phyloP scores from a whole-genome alignment of 1,140 invertebrate species.

The Drosophila asahinai region DNA sequence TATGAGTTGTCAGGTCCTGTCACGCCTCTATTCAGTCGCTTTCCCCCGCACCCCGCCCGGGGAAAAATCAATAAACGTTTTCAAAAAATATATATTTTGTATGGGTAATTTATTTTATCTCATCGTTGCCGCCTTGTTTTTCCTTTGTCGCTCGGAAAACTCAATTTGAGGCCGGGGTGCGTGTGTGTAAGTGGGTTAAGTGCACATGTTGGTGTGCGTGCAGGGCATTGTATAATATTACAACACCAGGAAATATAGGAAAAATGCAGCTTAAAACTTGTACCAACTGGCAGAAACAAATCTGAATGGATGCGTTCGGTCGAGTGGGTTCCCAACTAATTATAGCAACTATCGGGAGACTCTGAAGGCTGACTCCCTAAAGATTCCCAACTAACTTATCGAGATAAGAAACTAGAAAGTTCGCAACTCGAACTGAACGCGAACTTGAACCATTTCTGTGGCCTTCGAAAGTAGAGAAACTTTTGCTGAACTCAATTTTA shows the following conservation, averaged over 20 bases:
- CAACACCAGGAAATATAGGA: not conserved
- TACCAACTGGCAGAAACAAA: slow-evolving; percentile 45
- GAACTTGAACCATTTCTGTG: slow-evolving; percentile 9
- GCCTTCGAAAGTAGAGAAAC: slow-evolving; percentile 9
- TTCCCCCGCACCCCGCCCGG: slow-evolving; percentile 3
- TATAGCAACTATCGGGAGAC: slow-evolving; percentile 35
- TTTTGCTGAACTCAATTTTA: slow-evolving; percentile 16
- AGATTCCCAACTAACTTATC: slow-evolving; percentile 9
- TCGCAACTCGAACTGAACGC: slow-evolving; percentile 4
- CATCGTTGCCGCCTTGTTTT: slow-evolving; percentile 51
- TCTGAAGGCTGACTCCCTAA: not conserved
- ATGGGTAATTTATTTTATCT: slow-evolving; percentile 64
- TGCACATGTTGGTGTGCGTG: slow-evolving; percentile 15
- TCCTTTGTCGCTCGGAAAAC: slow-evolving; percentile 68
- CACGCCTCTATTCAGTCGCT: slow-evolving; percentile 10
- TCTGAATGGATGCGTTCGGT: slow-evolving; percentile 33
- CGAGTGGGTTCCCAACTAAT: slow-evolving; percentile 41
- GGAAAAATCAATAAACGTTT: slow-evolving; percentile 72
- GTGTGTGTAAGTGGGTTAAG: slow-evolving; percentile 49
- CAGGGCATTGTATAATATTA: slow-evolving; percentile 50
- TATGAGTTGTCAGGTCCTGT: slow-evolving; percentile 37
- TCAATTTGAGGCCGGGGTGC: slow-evolving; percentile 62
- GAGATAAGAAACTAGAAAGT: slow-evolving; percentile 34
- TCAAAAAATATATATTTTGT: slow-evolving; percentile 51
- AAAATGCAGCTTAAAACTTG: slow-evolving; percentile 51